These are phyloP conservation scores for Stegophylla sp. DNA, from an alignment of 2,888 invertebrate species.

Conservation along the genomic window DNA sequence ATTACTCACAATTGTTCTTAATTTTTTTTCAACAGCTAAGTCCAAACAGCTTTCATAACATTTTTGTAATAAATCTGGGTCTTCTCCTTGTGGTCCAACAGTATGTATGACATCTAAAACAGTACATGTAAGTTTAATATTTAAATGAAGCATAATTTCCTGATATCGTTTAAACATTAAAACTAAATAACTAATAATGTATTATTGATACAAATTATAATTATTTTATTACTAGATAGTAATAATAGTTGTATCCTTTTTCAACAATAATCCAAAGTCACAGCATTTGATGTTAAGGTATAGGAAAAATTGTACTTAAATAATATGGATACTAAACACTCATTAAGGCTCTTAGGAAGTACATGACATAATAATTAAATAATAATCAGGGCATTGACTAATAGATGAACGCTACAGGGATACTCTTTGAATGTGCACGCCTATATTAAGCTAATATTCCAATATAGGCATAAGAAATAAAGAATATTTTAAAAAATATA, in stretches of 20 bases:
- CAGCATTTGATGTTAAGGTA: neutral
- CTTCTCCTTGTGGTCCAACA: slow-evolving; percentile 83
- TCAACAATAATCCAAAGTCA: no score
- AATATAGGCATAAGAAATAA: no score
- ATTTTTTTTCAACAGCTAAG: slow-evolving; percentile 68
- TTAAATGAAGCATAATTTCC: no score
- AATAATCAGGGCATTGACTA: neutral
- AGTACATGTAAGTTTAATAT: slow-evolving; percentile 35
- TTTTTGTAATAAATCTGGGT: slow-evolving; percentile 70
- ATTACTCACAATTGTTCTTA: slow-evolving; percentile 70
- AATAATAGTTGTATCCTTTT: no score
- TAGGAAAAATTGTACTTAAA: neutral
- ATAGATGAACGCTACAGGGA: no score
- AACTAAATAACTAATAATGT: neutral
- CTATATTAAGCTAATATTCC: no score
- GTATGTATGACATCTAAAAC: slow-evolving; percentile 86
- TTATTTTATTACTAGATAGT: no score
- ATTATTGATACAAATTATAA: no score
- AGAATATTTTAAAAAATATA: no score
- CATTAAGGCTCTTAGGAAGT: neutral
- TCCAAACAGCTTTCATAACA: slow-evolving; percentile 77
- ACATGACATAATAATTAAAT: neutral
- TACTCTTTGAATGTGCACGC: no score
- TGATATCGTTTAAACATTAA: neutral
- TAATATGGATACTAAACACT: neutral